Conservation (phyloP, 2,888 invertebrate genomes). For the Epistrophe grossulariae region DNA sequence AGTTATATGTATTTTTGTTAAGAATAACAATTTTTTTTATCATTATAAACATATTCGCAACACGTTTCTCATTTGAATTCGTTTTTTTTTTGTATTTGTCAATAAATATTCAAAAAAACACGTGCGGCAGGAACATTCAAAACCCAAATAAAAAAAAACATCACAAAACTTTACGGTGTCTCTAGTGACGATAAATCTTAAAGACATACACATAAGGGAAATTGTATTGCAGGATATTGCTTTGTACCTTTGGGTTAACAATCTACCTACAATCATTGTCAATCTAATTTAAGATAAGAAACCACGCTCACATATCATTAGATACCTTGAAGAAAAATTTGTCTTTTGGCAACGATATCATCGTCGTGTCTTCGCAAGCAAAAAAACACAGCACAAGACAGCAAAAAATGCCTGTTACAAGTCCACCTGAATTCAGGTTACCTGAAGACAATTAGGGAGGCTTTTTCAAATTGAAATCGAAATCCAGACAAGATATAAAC, state of each 20-base stretch:
- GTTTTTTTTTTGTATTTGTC: not conserved
- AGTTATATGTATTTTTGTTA: not conserved
- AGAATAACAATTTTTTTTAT: not conserved
- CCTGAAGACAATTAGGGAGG: not conserved
- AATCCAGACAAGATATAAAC: not conserved
- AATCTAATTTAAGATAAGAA: conserved; percentile 18
- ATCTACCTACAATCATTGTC: not conserved
- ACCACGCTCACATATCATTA: not conserved
- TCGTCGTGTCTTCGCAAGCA: not conserved
- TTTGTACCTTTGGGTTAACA: not conserved
- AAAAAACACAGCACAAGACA: conserved; percentile 2
- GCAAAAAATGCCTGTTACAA: not conserved
- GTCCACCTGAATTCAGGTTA: not conserved
- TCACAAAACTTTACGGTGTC: not conserved
- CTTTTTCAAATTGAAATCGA: not conserved
- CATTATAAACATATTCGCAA: not conserved
- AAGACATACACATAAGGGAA: not conserved
- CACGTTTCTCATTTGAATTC: conserved; percentile 27
- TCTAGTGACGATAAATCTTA: conserved; percentile 5
- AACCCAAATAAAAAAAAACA: not conserved
- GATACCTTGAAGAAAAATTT: not conserved
- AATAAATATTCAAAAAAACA: not conserved
- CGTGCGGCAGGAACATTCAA: not conserved
- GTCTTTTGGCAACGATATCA: not conserved
- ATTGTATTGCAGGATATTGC: not conserved